Percentiles rank a stretch among this genome's conserved stretches.
These are phyloP conservation scores for Caracal caracal DNA, from an alignment of 2,113 vertebrate species.

Conservation along the genomic window DNA sequence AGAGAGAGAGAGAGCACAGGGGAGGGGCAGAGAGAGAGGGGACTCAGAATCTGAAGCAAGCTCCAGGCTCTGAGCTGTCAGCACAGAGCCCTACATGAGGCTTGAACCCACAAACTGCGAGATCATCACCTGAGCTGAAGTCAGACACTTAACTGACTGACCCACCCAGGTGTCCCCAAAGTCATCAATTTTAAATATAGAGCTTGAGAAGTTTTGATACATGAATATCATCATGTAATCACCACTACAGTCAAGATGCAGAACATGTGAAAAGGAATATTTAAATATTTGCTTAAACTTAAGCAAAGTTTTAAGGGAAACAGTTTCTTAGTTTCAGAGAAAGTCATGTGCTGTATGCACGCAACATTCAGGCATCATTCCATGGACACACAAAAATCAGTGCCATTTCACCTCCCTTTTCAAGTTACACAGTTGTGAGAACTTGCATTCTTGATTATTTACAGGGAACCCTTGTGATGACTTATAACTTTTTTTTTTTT, in stretches of 20 bases:
- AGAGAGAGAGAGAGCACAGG: too few species aligned
- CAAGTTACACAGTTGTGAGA: neutral
- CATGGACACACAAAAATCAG: neutral
- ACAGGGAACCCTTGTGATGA: neutral
- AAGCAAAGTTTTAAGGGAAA: neutral
- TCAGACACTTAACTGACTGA: too few species aligned
- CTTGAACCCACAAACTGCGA: too few species aligned
- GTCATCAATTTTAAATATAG: neutral
- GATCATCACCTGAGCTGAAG: too few species aligned
- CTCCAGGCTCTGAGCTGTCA: too few species aligned
- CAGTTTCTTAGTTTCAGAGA: neutral
- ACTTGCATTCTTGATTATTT: neutral
- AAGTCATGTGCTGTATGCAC: neutral
- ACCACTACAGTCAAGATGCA: neutral
- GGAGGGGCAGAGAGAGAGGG: too few species aligned
- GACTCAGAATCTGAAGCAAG: too few species aligned
- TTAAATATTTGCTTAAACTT: neutral
- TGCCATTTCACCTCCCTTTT: neutral
- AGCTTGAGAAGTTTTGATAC: constrained; percentile 13
- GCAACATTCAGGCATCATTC: neutral
- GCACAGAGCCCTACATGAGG: too few species aligned
- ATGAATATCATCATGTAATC: neutral
- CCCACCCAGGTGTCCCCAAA: neutral
- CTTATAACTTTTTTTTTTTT: neutral
- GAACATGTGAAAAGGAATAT: neutral